Evolutionary conservation across 2,797 vertebrate species (phyloP).

Genomic region (Psittacula derbiana): DNA sequence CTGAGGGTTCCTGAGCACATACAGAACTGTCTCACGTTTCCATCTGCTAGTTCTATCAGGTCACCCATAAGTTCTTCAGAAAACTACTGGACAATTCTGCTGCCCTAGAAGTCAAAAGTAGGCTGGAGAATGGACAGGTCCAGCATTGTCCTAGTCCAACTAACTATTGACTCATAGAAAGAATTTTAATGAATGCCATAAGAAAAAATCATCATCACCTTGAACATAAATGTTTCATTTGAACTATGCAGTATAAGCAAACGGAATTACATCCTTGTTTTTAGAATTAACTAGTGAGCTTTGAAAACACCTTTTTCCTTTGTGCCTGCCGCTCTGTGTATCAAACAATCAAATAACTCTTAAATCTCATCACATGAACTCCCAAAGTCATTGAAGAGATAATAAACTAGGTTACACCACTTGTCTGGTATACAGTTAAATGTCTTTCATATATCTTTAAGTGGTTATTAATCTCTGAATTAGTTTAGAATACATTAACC

Average conservation of each 20-base stretch:
- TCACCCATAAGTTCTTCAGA: neutral
- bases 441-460: slow-evolving; percentile 78
- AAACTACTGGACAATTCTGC: neutral
- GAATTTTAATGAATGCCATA: neutral
- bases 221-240: slow-evolving; percentile 46
- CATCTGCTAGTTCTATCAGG: neutral
- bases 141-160: neutral
- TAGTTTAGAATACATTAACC: slow-evolving; percentile 82
- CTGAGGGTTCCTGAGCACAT: neutral
- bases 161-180: neutral
- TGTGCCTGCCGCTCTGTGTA: slow-evolving; percentile 6
- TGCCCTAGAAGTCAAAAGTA: neutral
- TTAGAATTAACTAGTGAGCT: slow-evolving; percentile 31
- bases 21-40: neutral
- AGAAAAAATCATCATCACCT: slow-evolving; percentile 24
- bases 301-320: neutral
- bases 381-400: slow-evolving; percentile 65
- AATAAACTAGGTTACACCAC: slow-evolving; percentile 66
- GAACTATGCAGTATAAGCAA: slow-evolving; percentile 25
- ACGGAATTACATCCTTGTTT: slow-evolving; percentile 41
- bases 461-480: slow-evolving; percentile 79
- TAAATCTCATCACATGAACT: slow-evolving; percentile 61
- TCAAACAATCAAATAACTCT: slow-evolving; percentile 61
- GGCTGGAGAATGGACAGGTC: neutral
- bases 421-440: slow-evolving; percentile 45